Conservation (phyloP, 2,888 invertebrate genomes). For the Spodoptera picta region DNA sequence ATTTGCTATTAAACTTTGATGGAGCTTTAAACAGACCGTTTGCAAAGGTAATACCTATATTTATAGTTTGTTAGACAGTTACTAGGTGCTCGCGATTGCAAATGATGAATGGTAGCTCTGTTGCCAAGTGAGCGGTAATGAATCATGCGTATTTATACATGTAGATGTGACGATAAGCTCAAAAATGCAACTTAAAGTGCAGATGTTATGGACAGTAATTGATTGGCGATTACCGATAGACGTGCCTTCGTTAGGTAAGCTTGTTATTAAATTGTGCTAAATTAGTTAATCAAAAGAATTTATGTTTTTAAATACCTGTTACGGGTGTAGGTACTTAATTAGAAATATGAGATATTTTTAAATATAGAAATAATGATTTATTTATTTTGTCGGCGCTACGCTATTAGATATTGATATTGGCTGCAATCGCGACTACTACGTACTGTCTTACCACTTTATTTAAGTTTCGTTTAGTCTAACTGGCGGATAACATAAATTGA, state of each 20-base stretch:
- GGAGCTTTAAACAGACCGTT: slow-evolving; percentile 59
- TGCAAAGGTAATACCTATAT: slow-evolving; percentile 50
- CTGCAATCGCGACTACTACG: too few species aligned
- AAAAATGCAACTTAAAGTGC: slow-evolving; percentile 44
- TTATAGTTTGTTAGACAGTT: slow-evolving; percentile 55
- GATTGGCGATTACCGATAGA: slow-evolving; percentile 33
- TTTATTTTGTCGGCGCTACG: too few species aligned
- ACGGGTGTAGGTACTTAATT: too few species aligned
- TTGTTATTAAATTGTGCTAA: slow-evolving; percentile 13
- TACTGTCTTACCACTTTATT: too few species aligned
- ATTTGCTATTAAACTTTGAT: slow-evolving; percentile 69
- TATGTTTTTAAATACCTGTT: too few species aligned
- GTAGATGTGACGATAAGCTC: slow-evolving; percentile 23
- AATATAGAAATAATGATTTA: too few species aligned
- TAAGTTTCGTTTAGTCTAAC: too few species aligned
- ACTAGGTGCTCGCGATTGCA: slow-evolving; percentile 53
- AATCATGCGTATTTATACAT: slow-evolving; percentile 51
- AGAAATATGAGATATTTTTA: too few species aligned
- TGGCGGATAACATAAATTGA: too few species aligned
- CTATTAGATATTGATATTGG: too few species aligned
- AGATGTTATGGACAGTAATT: slow-evolving; percentile 46
- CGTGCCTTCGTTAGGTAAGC: background rate
- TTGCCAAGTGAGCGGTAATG: slow-evolving; percentile 56
- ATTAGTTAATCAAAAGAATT: too few species aligned
- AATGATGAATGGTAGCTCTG: slow-evolving; percentile 57